A percentile compares a stretch with the other conserved stretches of the same genome.
These are phyloP conservation scores for Melitaea cinxia DNA, from an alignment of 1,140 invertebrate genomes.

Conservation along the genomic window DNA sequence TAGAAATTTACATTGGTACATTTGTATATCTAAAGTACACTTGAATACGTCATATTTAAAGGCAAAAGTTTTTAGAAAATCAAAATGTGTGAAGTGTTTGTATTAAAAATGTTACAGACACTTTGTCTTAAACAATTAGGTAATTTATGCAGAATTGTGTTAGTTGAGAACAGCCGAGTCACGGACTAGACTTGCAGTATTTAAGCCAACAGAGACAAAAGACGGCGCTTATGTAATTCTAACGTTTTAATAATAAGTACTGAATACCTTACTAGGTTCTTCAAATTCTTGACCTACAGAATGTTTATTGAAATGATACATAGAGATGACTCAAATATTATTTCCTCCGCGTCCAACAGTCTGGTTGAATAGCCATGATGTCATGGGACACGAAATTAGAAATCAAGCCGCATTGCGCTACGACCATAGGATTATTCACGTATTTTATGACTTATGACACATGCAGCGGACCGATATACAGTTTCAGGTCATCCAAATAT, in stretches of 20 bases:
- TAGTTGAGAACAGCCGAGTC: background rate
- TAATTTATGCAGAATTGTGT: background rate
- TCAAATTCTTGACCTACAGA: slow-evolving; percentile 30
- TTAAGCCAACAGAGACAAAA: background rate
- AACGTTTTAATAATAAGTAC: background rate
- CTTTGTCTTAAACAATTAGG: background rate
- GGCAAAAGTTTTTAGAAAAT: too few species aligned
- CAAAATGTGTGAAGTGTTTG: too few species aligned
- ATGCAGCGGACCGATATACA: slow-evolving; percentile 23
- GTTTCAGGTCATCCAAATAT: slow-evolving; percentile 12
- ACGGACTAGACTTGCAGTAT: background rate
- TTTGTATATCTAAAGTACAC: too few species aligned
- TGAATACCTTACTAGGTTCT: slow-evolving; percentile 1
- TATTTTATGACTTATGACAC: slow-evolving; percentile 52
- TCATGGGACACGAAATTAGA: slow-evolving; percentile 56
- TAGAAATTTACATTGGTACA: too few species aligned
- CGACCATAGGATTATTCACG: slow-evolving; percentile 48
- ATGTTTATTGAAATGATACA: slow-evolving; percentile 12
- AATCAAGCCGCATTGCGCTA: slow-evolving; percentile 44
- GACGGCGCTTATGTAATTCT: background rate
- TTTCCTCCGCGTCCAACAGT: slow-evolving; percentile 42
- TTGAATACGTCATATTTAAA: too few species aligned
- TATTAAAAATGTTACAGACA: too few species aligned
- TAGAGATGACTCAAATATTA: slow-evolving; percentile 34
- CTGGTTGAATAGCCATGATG: slow-evolving; percentile 53